Base-by-base conservation (phyloP, 1,140 invertebrate genomes). In the Drosophila tropicalis region DNA sequence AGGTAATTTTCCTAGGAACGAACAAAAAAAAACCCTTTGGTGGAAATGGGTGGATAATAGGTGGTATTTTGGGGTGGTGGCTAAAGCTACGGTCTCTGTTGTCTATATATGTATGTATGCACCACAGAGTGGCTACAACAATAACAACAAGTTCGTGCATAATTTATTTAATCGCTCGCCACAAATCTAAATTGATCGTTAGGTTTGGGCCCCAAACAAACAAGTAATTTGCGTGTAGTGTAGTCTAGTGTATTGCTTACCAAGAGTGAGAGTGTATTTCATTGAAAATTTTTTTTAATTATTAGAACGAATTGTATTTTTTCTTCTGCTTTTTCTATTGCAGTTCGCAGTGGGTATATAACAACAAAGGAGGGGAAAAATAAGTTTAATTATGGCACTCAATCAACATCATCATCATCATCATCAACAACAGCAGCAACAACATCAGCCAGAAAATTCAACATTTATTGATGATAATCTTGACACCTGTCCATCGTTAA, bases 101-200 rank as follows among this genome's bases (percentile, higher is more conserved):
- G 55, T 57, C 55, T 57, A 17, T 57, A 56, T n/a, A 15, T 47
- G 51, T 57, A 17, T 57, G 44, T n/a, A 15, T 47, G 51, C 39
- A 17, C 39, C 32, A 39, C 15, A 12, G 34, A 25, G 6, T 13
- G 41, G 41, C 32, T 40, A 34, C 40, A 29, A 41, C 36, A 40
- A 25, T 39, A 40, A 39, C 22, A 58, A 36, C 54, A 70, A 67
- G 73, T 74, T 74, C 68, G 74, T 77, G 87, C 72, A 87, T 91
- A 91, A 91, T 91, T 91, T 91, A 86, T 90, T 90, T 91, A 91
- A 91, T 91, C 90, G 90, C 78, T 64, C 47, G 58, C 67, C 83
- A 75, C 80, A 91, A 91, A 91, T 91, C 90, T 91, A 84, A 91
- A 91, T 91, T 90, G 85, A 91, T 91, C 89, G 85, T 77, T 81